Base-by-base conservation (phyloP, 2,888 invertebrate genomes). In the Tenthredo distinguenda region DNA sequence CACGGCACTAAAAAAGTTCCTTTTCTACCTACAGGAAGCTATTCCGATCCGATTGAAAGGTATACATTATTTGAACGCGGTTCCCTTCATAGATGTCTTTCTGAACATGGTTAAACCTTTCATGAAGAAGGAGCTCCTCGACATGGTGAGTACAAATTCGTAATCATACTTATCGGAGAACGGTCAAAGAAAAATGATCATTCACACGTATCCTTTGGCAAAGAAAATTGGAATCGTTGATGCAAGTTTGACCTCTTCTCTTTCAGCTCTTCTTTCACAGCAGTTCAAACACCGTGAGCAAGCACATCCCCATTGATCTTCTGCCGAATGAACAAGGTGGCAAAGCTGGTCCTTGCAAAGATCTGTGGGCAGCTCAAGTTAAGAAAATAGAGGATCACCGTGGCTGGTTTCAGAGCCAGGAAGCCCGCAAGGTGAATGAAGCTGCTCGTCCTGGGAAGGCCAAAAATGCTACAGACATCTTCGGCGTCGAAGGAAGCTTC, bases 401-500 rank as follows among this genome's bases (percentile, higher is more conserved):
- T 9, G 91, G 91, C 18, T 94, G 92, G 90, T 94, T 93, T 87
- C 85, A 87, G 40, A 87, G 93, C 90, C 94, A 94, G 10, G 96
- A 96, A 89, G 94, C 94, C 87, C 94, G 93, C 21, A 93, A 95
- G 50, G 96, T 96, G 2, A 94, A 94, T 84, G 96, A 96, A 87
- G 93, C 95, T 2, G 90, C 94, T 43, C 94, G 97, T 65, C 95
- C 95, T 0, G 96, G 96, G 34, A 96, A 96, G 88, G 95, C 95
- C 71, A 96, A 96, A 92, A 95, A 94, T 85, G 95, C 94, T 0
- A 95, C 95, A 0, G 95, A 95, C 87, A 92, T 96, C 10, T 94
- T 96, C 88, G 96, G 96, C 50, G 94, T 96, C 3, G 96, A 96
- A 89, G 97, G 97, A 31, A 96, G 96, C 90, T 97, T 97, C 90